These are phyloP conservation scores for Leptothorax acervorum DNA, from an alignment of 2,888 invertebrate species.

Conservation along the genomic window DNA sequence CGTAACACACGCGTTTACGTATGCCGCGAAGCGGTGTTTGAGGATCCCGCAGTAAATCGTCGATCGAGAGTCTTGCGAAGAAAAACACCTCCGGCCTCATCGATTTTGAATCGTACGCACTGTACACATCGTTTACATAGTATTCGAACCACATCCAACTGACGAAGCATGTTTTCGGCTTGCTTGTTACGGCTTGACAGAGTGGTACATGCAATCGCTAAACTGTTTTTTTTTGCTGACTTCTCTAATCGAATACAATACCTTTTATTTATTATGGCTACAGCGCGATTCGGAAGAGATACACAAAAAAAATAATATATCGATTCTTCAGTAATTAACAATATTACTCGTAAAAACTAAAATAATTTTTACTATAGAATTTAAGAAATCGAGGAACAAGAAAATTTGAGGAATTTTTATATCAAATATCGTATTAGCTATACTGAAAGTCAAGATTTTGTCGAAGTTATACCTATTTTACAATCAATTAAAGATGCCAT, in stretches of 20 bases:
- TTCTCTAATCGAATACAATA: neutral
- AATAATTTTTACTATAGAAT: neutral
- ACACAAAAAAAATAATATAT: neutral
- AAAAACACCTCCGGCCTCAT: conserved; percentile 9
- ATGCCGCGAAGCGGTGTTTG: neutral
- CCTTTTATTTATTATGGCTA: neutral
- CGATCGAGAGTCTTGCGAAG: neutral
- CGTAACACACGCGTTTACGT: conserved; percentile 10
- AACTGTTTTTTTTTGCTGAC: conserved; percentile 27
- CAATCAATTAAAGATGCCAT: too few species aligned
- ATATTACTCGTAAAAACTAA: neutral
- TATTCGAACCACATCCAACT: conserved; percentile 24
- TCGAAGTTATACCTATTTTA: too few species aligned
- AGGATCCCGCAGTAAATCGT: neutral
- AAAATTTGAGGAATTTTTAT: neutral
- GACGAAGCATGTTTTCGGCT: conserved; percentile 25
- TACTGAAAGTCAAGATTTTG: neutral
- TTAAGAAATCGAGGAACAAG: neutral
- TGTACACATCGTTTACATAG: conserved; percentile 18
- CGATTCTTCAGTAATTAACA: neutral
- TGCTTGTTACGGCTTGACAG: conserved; percentile 13
- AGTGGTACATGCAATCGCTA: neutral
- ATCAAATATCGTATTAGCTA: neutral
- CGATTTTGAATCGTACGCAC: conserved; percentile 6
- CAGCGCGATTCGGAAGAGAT: neutral